A percentile compares a stretch with the other conserved stretches of the same genome.
Evolutionary conservation across 1,140 invertebrate species (phyloP).

Genomic region (Apis dorsata): DNA sequence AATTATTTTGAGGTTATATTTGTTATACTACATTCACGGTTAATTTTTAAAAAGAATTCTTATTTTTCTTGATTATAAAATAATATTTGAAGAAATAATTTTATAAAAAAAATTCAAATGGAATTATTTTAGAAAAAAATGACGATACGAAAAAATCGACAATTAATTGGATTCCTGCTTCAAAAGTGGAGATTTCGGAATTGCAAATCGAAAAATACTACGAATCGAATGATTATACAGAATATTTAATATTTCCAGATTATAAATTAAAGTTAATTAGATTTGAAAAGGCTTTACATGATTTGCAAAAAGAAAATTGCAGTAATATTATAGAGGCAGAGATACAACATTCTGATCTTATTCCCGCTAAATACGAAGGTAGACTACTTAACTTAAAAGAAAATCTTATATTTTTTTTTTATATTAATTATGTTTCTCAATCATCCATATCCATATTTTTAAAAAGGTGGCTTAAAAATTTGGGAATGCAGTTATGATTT

Average conservation of each 20-base stretch:
- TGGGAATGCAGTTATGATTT: conserved; percentile 94
- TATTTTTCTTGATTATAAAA: background rate
- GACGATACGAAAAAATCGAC: conserved; percentile 35
- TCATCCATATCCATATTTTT: background rate
- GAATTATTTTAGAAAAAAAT: conserved; percentile 49
- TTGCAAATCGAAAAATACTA: conserved; percentile 50
- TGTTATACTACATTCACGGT: background rate
- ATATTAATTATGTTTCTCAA: background rate
- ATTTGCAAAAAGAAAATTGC: conserved; percentile 72
- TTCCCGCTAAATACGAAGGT: conserved; percentile 88
- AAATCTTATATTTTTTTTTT: background rate
- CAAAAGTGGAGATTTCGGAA: conserved; percentile 60
- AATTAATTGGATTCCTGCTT: conserved; percentile 70
- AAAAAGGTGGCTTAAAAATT: conserved; percentile 90
- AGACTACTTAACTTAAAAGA: conserved; percentile 24
- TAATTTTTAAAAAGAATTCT: background rate
- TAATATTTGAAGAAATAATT: no score
- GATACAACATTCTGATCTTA: conserved; percentile 85
- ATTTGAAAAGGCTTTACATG: conserved; percentile 70
- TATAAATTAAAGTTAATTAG: conserved; percentile 80
- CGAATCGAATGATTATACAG: conserved; percentile 55
- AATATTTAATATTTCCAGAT: conserved; percentile 70
- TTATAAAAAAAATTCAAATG: background rate
- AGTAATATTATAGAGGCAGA: conserved; percentile 82
- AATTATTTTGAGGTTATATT: conserved; percentile 26